Base-by-base conservation (phyloP, 2,113 vertebrate species). In the Microcebus griseorufus region DNA sequence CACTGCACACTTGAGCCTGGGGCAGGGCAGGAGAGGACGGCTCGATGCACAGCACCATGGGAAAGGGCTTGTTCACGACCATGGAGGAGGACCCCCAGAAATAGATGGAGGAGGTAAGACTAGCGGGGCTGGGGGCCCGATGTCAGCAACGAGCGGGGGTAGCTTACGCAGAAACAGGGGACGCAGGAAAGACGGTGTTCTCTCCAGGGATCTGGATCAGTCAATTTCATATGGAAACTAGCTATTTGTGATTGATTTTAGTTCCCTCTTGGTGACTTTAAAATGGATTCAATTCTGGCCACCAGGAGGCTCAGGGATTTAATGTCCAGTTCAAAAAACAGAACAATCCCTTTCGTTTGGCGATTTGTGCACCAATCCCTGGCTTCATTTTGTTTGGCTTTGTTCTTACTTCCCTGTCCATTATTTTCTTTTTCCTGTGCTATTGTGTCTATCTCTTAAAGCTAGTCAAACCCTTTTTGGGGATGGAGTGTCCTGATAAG, bases 231-330 rank as follows among this genome's bases (percentile, higher is more conserved):
- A 65, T 0, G 58, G 69, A 93, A 89, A 62, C 10, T 12, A 51
- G 79, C 62, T 55, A 6, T 69, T 82, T 51, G 27, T 51, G 85
- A 69, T 34, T 8, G 14, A 73, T 27, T 87, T 82, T 70, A 13
- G 13, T 79, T 55, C 3, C 17, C 11, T 86, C 42, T 86, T 67
- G 73, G 67, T n/a, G 73, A 86, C 86, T 58, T 94, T 65, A 72
- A 83, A 96, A n/a, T 67, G 87, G 64, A 18, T 95, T 86, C 42
- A 45, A 39, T 60, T 82, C 86, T 94, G 69, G 69, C 55, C 51
- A 48, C 60, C 12, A 93, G 73, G 81, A 86, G 85, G 62, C 93
- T 65, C 62, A 93, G 90, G 84, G 58, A 51, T 60, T 79, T 34
- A 73, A 78, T 62, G 64, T 42, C 55, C 20, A 78, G 34, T 60